Percentiles rank a stretch among this genome's conserved stretches.
Evolutionary conservation across 2,113 vertebrate genomes (phyloP).

Genomic region (Pseudorasbora parva): DNA sequence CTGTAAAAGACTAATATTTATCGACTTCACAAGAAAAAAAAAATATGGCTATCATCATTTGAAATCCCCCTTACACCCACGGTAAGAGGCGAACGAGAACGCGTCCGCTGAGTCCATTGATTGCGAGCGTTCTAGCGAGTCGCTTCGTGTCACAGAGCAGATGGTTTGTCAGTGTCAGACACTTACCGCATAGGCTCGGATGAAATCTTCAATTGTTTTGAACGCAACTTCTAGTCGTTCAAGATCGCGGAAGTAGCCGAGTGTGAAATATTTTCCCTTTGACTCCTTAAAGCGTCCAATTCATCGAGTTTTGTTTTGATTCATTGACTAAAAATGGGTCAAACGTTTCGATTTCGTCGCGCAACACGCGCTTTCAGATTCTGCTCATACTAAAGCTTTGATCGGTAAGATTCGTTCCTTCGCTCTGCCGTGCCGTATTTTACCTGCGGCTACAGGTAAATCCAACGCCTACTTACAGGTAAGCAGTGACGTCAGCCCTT

Average conservation of each 20-base stretch:
- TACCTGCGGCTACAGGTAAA: conserved; percentile 79
- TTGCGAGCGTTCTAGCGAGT: background rate
- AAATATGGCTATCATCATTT: background rate
- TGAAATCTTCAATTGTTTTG: conserved; percentile 50
- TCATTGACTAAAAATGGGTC: background rate
- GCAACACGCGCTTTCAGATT: background rate
- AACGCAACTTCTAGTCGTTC: conserved; percentile 36
- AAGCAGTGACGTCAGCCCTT: conserved; percentile 69
- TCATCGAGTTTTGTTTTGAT: background rate
- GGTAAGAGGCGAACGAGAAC: background rate
- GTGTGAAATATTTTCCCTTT: too few species aligned
- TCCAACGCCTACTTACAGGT: conserved; percentile 73
- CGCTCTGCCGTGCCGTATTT: conserved; percentile 64
- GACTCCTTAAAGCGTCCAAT: background rate
- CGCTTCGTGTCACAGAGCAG: background rate
- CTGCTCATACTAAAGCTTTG: background rate
- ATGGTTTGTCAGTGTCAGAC: background rate
- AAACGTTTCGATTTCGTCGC: background rate
- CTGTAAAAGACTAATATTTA: background rate
- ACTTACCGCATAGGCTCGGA: conserved; percentile 73
- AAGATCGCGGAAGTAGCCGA: conserved; percentile 72
- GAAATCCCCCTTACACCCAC: background rate
- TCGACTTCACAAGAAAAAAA: background rate
- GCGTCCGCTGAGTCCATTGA: background rate
- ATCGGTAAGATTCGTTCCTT: conserved; percentile 22